Evolutionary conservation across 2,113 vertebrate species (phyloP), one percentile per base, ranked within the genome.

Genomic region (Triplophysa siluroides): DNA sequence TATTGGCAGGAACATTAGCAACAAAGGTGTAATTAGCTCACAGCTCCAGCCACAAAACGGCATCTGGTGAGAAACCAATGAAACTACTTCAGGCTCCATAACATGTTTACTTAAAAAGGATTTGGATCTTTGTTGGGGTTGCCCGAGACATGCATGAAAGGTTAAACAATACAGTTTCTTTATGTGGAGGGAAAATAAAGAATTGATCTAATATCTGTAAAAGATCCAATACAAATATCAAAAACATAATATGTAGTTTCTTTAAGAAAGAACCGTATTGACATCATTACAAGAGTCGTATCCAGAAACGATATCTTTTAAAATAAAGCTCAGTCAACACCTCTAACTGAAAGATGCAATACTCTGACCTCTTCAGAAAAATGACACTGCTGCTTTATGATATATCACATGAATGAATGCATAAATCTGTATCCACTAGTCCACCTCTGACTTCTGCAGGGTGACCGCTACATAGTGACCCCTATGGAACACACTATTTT

Each of bases 1-100:
- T 88, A 88, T 86, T 83, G 77, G 82, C 75, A 81, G 85, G 64
- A 86, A 83, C 76, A 79, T 86, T 83, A 84, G 84, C 79, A 83
- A 82, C 84, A 86, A 83, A 86, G 79, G 84, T 83, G 84, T 86
- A 86, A 86, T 86, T 86, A 86, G 84, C 79, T 83, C 80, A 72
- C 84, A 83, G 82, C 68, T 79, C 60, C 24, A 24, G 56, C 76
- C 81, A 85, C 77, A 79, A 85, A 83, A 83, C 79, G 63, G 79
- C 84, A 85, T 85, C 84, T 85, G 84, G 84, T 81, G 66, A 71
- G 68, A 81, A 81, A 52, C 77, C 82, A 77, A 67, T 83, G 77
- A 82, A 86, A 73, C 61, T 79, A 71, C 79, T 67, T 50, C 52
- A 79, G 71, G 79, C 81, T 66, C 66, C 76, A 74, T 79, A 81